phyloP scores from a whole-genome alignment of 1,140 invertebrate genomes.

The Diorhabda elongata region DNA sequence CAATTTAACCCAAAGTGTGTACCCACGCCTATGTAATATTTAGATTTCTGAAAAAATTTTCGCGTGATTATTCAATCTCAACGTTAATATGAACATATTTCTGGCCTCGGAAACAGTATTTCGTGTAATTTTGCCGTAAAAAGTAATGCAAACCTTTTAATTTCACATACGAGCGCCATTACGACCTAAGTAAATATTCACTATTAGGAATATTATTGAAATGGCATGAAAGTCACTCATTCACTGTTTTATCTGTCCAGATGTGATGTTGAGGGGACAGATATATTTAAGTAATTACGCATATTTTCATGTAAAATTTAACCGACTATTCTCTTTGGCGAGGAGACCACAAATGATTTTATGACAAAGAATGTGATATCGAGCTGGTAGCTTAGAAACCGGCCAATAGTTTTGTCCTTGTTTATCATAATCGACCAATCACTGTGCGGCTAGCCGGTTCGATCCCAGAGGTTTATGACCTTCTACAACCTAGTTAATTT shows the following conservation, averaged over 20 bases:
- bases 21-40: conserved; percentile 18
- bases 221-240: conserved; percentile 47
- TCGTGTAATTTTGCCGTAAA: conserved; percentile 41
- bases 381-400: conserved; percentile 30
- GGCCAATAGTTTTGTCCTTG: conserved; percentile 20
- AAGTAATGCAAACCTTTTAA: conserved; percentile 47
- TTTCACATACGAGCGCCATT: conserved; percentile 48
- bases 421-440: conserved; percentile 27
- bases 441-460: conserved; percentile 7
- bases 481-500: conserved; percentile 9
- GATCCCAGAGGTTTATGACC: conserved; percentile 27
- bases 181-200: conserved; percentile 44
- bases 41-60: conserved; percentile 10
- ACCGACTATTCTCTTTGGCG: conserved; percentile 47
- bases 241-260: conserved; percentile 46
- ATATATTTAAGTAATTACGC: conserved; percentile 38
- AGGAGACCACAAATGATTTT: conserved; percentile 47
- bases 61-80: conserved; percentile 25
- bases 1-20: conserved; percentile 16
- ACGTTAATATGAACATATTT: conserved; percentile 43
- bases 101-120: conserved; percentile 36
- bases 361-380: conserved; percentile 28
- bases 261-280: conserved; percentile 38
- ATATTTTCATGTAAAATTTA: conserved; percentile 39
- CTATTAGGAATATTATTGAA: conserved; percentile 44